Base-by-base conservation (phyloP, 2,113 vertebrate genomes). In the Corythoichthys intestinalis region DNA sequence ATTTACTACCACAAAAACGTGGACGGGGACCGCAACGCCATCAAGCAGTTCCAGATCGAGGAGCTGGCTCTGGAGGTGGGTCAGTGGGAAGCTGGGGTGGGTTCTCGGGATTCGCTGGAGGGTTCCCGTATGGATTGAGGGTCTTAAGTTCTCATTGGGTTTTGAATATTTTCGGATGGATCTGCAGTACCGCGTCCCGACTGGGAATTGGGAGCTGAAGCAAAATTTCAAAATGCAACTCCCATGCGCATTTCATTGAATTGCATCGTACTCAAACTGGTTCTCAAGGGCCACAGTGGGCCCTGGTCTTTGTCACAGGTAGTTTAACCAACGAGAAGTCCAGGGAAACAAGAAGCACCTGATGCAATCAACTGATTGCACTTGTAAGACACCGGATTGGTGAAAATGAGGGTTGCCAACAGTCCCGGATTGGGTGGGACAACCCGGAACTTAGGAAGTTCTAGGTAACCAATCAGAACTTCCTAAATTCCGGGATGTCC, bases 21-120 rank as follows among this genome's bases (percentile, higher is more conserved):
- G 0, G 92, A 89, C 2, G 90, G 92, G 0, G 91, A 91, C 90
- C 94, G 92, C 82, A 90, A 86, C 49, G 92, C 94, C 4, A 90
- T 85, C 73, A 94, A 93, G 72, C 94, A 95, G 83, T 92, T 95
- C 60, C 93, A 96, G 83, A 92, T 95, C 82, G 94, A 95, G 70
- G 94, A 97, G 79, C 88, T 96, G 70, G 91, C 93, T 59, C 73
- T 97, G 72, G 95, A 97, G 95, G 95, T 97, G 89, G 79, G 90
- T 91, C 64, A 65, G 28, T 52, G 56, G 49, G 69, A 74, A 61
- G 20, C 20, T 28, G 20, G 20, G 20, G 20, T 34, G 54, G 60
- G 41, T 65, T 28, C 60, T 65, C 69, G 69, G 69, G 71, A 73
- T 73, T 67, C 67, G n/a, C 38, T 59, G 58, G 59, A 48, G 17